phyloP scores from a whole-genome alignment of 2,113 vertebrate genomes.

The Tachysurus vachellii region DNA sequence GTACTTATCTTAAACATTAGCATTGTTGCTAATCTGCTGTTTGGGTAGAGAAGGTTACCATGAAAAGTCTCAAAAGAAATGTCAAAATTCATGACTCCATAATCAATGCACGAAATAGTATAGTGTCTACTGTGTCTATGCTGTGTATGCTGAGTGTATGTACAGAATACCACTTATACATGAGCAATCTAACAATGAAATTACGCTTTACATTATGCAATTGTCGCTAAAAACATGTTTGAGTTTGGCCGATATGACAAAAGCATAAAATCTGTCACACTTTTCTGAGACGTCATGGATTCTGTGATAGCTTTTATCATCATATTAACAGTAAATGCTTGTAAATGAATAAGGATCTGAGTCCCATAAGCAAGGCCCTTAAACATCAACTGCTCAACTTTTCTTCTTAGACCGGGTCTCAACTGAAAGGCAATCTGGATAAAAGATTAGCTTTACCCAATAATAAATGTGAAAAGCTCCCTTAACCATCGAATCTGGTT shows the following conservation, averaged over 20 bases:
- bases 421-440: background rate
- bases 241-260: background rate
- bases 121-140: background rate
- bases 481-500: conserved; percentile 9
- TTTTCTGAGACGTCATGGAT: background rate
- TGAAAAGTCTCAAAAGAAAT: background rate
- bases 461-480: background rate
- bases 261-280: background rate
- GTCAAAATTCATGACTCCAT: background rate
- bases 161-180: background rate
- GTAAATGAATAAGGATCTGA: background rate
- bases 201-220: background rate
- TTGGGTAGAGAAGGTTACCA: background rate
- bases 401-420: background rate
- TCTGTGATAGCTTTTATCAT: background rate
- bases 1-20: background rate
- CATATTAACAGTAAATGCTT: background rate
- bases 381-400: background rate
- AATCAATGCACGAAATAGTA: background rate
- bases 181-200: background rate
- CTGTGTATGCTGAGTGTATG: background rate
- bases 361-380: background rate
- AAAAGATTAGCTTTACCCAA: background rate
- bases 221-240: background rate
- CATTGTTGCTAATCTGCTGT: background rate